A percentile compares a stretch with the other conserved stretches of the same genome.
Evolutionary conservation across 2,113 vertebrate species (phyloP).

Genomic region (Anoura caudifer): DNA sequence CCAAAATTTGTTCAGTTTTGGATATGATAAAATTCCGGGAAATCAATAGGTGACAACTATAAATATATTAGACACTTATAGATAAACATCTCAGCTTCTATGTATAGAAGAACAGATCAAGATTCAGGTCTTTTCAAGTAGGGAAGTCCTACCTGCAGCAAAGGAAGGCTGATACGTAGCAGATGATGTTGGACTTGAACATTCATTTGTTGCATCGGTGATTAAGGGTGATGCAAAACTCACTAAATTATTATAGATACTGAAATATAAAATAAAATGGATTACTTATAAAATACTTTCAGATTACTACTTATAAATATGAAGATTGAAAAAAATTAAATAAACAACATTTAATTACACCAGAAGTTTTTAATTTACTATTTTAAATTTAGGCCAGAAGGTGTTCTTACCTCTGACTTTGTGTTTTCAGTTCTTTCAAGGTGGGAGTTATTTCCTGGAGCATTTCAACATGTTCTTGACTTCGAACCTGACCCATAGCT

Average conservation of each 20-base stretch:
- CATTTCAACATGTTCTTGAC: constrained; percentile 93
- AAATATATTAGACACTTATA: neutral
- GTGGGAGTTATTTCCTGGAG: constrained; percentile 96
- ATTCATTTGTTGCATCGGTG: constrained; percentile 92
- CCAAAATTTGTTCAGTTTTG: neutral
- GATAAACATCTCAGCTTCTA: neutral
- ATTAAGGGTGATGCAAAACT: constrained; percentile 97
- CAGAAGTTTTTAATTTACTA: neutral
- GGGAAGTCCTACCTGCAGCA: constrained; percentile 88
- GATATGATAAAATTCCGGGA: neutral
- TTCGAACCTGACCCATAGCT: constrained; percentile 93
- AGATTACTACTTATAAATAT: neutral
- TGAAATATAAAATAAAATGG: constrained; percentile 71
- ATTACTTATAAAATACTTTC: constrained; percentile 25
- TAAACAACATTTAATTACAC: neutral
- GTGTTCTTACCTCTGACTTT: constrained; percentile 91
- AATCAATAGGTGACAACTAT: neutral
- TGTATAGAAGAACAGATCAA: neutral
- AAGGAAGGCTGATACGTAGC: constrained; percentile 91
- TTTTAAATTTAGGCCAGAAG: neutral
- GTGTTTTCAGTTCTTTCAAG: constrained; percentile 93
- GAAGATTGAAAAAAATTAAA: neutral
- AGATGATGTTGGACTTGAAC: constrained; percentile 91
- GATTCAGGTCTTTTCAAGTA: neutral
- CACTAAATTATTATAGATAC: constrained; percentile 97